phyloP scores from a whole-genome alignment of 2,113 vertebrate genomes.

The Narcine bancroftii region DNA sequence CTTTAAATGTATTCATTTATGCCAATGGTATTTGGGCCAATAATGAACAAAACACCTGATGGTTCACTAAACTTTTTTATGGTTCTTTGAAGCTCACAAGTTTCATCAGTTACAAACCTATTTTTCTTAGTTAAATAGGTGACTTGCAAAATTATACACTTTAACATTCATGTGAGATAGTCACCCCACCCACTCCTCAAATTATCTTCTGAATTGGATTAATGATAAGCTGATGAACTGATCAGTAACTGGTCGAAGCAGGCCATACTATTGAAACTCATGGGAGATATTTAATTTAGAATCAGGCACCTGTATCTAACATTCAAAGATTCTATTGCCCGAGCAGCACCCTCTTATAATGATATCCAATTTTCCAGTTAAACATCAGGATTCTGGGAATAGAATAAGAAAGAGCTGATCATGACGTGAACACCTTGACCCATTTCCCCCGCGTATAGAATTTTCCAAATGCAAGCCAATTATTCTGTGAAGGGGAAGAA shows the following conservation, averaged over 20 bases:
- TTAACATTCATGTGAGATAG: not conserved
- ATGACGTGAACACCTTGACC: not conserved
- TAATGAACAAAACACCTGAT: not conserved
- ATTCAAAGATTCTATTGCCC: not conserved
- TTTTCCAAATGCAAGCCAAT: not conserved
- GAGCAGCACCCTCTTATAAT: not conserved
- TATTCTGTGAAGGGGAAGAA: not conserved
- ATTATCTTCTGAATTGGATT: not conserved
- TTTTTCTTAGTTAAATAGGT: not conserved
- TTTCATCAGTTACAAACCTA: not conserved
- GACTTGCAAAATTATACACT: not conserved
- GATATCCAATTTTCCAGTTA: not conserved
- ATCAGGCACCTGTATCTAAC: not conserved
- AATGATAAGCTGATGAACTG: conserved; percentile 19
- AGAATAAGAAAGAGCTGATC: not conserved
- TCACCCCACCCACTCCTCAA: not conserved
- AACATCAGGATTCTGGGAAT: not conserved
- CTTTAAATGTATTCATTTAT: not conserved
- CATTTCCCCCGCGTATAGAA: not conserved
- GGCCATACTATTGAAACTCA: not conserved
- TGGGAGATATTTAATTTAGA: not conserved
- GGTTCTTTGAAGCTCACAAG: not conserved
- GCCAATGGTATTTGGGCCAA: not conserved
- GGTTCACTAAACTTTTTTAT: not conserved
- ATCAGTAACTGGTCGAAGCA: too few relatives aligned